A percentile compares a stretch with the other conserved stretches of the same genome.
Evolutionary conservation across 1,140 invertebrate species (phyloP).

Genomic region (Polyergus mexicanus): DNA sequence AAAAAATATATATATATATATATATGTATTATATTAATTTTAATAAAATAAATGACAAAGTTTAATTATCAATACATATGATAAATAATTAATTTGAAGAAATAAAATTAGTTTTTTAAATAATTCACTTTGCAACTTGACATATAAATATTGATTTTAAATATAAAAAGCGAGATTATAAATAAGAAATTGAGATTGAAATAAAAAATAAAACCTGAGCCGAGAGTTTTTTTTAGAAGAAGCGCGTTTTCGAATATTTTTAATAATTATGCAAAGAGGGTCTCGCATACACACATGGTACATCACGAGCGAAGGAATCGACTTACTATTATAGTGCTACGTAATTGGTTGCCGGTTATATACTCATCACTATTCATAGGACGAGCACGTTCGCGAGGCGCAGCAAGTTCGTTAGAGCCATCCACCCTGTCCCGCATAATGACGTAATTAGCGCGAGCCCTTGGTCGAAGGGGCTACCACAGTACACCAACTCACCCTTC

Average conservation of each 20-base stretch:
- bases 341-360: conserved; percentile 80
- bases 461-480: conserved; percentile 68
- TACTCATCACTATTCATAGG: conserved; percentile 85
- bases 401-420: conserved; percentile 79
- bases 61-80: too few relatives aligned
- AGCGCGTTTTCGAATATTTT: conserved; percentile 61
- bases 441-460: conserved; percentile 82
- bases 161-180: too few relatives aligned
- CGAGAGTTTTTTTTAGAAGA: neutral
- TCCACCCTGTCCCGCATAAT: conserved; percentile 81
- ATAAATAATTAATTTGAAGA: too few relatives aligned
- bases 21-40: too few relatives aligned
- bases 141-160: neutral
- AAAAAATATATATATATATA: too few relatives aligned
- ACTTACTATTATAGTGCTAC: conserved; percentile 73
- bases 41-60: too few relatives aligned
- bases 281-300: neutral
- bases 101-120: neutral
- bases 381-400: conserved; percentile 70
- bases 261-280: conserved; percentile 74
- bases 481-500: conserved; percentile 72
- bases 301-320: conserved; percentile 24
- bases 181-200: too few relatives aligned
- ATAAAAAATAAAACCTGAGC: neutral
- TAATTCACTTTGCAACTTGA: neutral